These are phyloP conservation scores for Tigriopus californicus DNA, from an alignment of 2,888 invertebrate species.

Conservation along the genomic window DNA sequence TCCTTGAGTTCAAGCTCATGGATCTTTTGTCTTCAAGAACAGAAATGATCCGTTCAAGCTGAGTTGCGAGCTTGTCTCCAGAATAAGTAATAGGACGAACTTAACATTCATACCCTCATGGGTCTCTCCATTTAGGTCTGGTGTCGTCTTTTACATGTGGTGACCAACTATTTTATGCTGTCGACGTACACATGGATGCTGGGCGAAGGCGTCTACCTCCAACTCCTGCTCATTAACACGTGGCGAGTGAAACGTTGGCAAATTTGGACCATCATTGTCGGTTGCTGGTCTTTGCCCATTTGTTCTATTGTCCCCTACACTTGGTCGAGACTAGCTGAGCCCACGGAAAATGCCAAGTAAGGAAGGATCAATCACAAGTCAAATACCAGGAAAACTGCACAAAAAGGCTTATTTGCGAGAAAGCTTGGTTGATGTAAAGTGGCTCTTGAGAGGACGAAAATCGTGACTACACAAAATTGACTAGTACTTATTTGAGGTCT, in stretches of 20 bases:
- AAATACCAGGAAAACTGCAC: too few relatives aligned
- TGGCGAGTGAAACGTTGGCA: slow-evolving; percentile 5
- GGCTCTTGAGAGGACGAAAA: too few relatives aligned
- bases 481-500: too few relatives aligned
- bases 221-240: slow-evolving; percentile 7
- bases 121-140: slow-evolving; percentile 33
- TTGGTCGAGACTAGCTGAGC: slow-evolving; percentile 23
- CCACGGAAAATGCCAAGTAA: slow-evolving; percentile 38
- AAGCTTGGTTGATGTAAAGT: too few relatives aligned
- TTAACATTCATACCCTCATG: too few relatives aligned
- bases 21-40: too few relatives aligned
- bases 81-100: too few relatives aligned
- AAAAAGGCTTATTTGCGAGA: too few relatives aligned
- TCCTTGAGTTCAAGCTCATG: too few relatives aligned
- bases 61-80: too few relatives aligned
- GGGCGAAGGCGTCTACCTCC: slow-evolving; percentile 44
- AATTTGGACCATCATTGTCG: neutral
- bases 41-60: too few relatives aligned
- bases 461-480: too few relatives aligned
- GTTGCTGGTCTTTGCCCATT: slow-evolving; percentile 27
- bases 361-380: slow-evolving; percentile 23
- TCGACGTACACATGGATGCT: slow-evolving; percentile 95
- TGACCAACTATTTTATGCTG: slow-evolving; percentile 67
- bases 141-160: slow-evolving; percentile 60
- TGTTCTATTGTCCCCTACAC: slow-evolving; percentile 15